Evolutionary conservation across 2,113 vertebrate species (phyloP), one percentile per base, ranked within the genome.

Genomic region (Enhydra lutris): DNA sequence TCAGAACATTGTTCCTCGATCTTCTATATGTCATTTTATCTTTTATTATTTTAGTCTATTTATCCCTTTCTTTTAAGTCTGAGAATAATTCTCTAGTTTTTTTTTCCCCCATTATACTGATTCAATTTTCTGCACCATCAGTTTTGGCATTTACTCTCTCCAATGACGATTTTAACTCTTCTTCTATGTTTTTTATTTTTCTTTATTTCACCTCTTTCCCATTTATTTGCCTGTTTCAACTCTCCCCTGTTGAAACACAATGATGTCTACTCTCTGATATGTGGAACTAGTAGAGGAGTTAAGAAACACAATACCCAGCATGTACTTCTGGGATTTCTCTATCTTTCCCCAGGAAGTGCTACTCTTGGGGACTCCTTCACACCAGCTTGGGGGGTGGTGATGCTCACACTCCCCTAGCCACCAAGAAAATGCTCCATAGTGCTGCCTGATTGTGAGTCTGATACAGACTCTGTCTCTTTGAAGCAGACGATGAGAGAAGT

Each of bases 111-210:
- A 42, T 31, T 55, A 79, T 79, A 55, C 12, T 34, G 24, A 83
- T 61, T 65, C 42, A 52, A 63, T 79, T 78, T 92, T 83, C 36
- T 61, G 83, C 92, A 78, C 45, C 92, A 79, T 79, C 69, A n/a
- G 0, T 47, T 88, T 93, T 79, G 83, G 24, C 31, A 83, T 78
- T 94, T 94, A 17, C 24, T 71, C 11, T 55, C 10, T 20, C 50
- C 69, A 55, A 0, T 61, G 45, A 61, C 11, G 29, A 23, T 18
- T 63, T 91, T 79, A 36, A 69, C 63, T 73, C 31, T 57, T 71
- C 31, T 61, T 52, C 29, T 17, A 18, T 42, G 14, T 50, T 39
- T 63, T 73, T 12, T 39, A 26, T 18, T 26, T 6, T 5, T 10
- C 21, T 57, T 86, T 50, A 29, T 2, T 86, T n/a, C 65, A 42